Percentiles rank a stretch among this genome's conserved stretches.
Evolutionary conservation across 2,797 vertebrate species (phyloP).

Genomic region (Gallinago nigripennis): DNA sequence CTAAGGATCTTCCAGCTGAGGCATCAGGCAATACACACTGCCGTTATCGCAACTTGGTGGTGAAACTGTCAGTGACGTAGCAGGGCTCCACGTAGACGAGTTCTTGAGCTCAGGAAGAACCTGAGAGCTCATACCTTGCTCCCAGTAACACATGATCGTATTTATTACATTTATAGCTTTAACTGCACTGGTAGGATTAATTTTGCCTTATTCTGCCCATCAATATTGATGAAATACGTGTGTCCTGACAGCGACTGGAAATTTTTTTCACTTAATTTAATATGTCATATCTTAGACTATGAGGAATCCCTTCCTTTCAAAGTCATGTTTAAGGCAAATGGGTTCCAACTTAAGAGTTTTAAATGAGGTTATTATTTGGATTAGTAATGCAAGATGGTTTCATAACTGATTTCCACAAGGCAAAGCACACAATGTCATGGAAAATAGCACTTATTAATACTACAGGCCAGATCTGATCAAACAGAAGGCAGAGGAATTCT

Average conservation of each 20-base stretch:
- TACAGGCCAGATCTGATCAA: slow-evolving; percentile 22
- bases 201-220: neutral
- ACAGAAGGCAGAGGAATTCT: neutral
- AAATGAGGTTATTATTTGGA: neutral
- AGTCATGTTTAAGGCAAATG: neutral
- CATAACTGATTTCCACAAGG: slow-evolving; percentile 8
- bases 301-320: neutral
- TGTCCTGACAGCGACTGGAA: neutral
- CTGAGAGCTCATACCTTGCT: neutral
- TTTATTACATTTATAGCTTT: neutral
- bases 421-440: slow-evolving; percentile 25
- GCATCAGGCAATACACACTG: neutral
- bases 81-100: neutral
- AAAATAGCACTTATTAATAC: slow-evolving; percentile 18
- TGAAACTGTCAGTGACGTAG: neutral
- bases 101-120: neutral
- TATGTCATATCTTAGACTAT: neutral
- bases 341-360: neutral
- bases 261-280: neutral
- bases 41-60: rapidly evolving
- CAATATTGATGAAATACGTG: neutral
- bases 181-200: neutral
- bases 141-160: neutral
- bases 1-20: neutral
- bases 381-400: slow-evolving; percentile 22